Evolutionary conservation across 1,140 invertebrate genomes (phyloP), one percentile per base, ranked within the genome.

Genomic region (Triops longicaudatus): DNA sequence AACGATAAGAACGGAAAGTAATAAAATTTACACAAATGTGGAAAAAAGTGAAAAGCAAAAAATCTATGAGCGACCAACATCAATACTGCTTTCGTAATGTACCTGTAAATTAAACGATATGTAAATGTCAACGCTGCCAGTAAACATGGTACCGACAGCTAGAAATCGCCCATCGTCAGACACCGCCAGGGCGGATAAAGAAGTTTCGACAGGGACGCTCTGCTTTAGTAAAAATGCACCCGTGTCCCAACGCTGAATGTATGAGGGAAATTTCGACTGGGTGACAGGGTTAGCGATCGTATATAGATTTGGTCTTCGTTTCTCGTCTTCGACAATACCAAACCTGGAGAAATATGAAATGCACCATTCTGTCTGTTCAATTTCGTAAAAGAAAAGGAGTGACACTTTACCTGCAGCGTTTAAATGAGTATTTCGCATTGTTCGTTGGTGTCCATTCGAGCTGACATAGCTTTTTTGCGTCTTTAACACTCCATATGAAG

Each of bases 71-170:
- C 9, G 14, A 37, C 6, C 17, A 31, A 76, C 28, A 41, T 9
- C 12, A 76, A 26, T 78, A 22, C 28, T 4, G 26, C 9, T 78
- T 77, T 22, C 31, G 11, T 43, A 6, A 73, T 78, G 80, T 82
- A 95, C 93, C 89, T 94, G 92, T 81, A 98, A 87, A 87, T 92
- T 98, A 84, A 96, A 98, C 41, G 93, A 91, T 76, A 96, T 90
- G 81, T 94, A 95, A 80, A 98, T 92, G 77, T 92, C 90, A 9
- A 98, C 92, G 82, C 90, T 93, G 73, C 96, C 96, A 77, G 91
- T 92, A 80, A 93, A 93, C 92, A 97, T 96, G 27, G 93, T 96
- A 7, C 96, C 96, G 17, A 96, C 89, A 78, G 93, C 95, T 1
- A 98, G 87, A 84, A 94, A 98, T 80, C 91, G 87, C 0, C 96